A percentile compares a stretch with the other conserved stretches of the same genome.
These are phyloP conservation scores for Drosophila gaucha DNA, from an alignment of 2,888 invertebrate genomes.

Conservation along the genomic window DNA sequence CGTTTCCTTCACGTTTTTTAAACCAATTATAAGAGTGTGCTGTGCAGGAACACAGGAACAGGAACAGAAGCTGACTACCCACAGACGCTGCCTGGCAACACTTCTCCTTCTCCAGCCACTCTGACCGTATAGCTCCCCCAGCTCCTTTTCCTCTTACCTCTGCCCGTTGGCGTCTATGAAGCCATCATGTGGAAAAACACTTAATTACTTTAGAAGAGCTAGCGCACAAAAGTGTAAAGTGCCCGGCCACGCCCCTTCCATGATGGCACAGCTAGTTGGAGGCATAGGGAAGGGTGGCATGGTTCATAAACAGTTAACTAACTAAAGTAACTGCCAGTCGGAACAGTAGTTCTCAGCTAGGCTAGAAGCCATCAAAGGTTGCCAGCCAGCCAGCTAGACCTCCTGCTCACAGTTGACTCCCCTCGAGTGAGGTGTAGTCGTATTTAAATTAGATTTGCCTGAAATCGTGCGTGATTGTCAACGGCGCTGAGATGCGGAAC, in stretches of 20 bases:
- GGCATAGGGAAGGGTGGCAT: neutral
- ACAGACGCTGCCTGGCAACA: slow-evolving; percentile 43
- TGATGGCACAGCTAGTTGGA: neutral
- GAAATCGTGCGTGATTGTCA: slow-evolving; percentile 82
- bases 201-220: slow-evolving; percentile 79
- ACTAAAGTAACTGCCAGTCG: slow-evolving; percentile 71
- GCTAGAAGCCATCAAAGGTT: slow-evolving; percentile 68
- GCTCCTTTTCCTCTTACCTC: slow-evolving; percentile 1
- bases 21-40: slow-evolving; percentile 76
- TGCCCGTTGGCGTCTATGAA: slow-evolving; percentile 65
- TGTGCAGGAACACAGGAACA: slow-evolving; percentile 31
- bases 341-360: slow-evolving; percentile 33
- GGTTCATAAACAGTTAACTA: slow-evolving; percentile 77
- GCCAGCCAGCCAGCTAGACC: slow-evolving; percentile 16
- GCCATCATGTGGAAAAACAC: slow-evolving; percentile 78
- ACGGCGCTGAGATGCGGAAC: slow-evolving; percentile 30
- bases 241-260: slow-evolving; percentile 65
- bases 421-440: slow-evolving; percentile 66
- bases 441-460: slow-evolving; percentile 80
- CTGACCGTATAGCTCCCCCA: neutral
- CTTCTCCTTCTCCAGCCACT: neutral
- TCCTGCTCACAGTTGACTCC: neutral
- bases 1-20: slow-evolving; percentile 68
- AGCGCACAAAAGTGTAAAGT: slow-evolving; percentile 76
- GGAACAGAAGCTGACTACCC: slow-evolving; percentile 22